These are phyloP conservation scores for Columba janthina DNA, from an alignment of 2,113 vertebrate species.

Conservation along the genomic window DNA sequence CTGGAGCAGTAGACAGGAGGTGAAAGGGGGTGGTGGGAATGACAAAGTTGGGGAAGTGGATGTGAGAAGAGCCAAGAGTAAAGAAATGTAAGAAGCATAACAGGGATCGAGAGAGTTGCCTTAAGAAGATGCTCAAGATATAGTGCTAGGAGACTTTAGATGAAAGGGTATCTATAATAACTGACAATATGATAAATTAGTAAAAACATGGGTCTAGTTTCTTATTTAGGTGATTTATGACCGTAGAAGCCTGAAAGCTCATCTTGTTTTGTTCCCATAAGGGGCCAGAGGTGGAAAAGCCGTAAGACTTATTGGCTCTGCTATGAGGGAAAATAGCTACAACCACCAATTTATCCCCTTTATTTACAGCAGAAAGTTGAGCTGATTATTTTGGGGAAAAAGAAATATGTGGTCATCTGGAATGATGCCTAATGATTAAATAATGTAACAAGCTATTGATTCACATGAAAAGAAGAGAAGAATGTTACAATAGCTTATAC, in stretches of 20 bases:
- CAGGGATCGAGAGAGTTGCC: neutral
- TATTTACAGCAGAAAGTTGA: neutral
- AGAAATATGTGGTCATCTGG: neutral
- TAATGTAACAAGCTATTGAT: neutral
- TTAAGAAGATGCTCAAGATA: constrained; percentile 5
- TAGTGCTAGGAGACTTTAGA: neutral
- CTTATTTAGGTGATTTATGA: constrained; percentile 47
- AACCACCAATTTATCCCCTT: neutral
- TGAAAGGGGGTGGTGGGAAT: neutral
- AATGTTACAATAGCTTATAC: neutral
- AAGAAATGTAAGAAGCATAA: neutral
- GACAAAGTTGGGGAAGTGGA: neutral
- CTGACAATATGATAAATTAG: constrained; percentile 39
- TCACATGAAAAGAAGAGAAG: neutral
- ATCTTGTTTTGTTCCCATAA: neutral
- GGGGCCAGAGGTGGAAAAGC: neutral
- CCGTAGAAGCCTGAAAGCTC: neutral
- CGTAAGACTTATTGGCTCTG: neutral
- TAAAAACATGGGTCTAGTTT: constrained; percentile 17
- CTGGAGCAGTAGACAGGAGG: neutral
- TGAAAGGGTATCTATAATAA: constrained; percentile 27
- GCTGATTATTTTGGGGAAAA: neutral
- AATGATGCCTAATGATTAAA: neutral
- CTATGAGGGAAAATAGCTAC: neutral
- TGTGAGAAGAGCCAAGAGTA: neutral